Base-by-base conservation (phyloP, 2,888 invertebrate species). In the Heliconius ethilla region DNA sequence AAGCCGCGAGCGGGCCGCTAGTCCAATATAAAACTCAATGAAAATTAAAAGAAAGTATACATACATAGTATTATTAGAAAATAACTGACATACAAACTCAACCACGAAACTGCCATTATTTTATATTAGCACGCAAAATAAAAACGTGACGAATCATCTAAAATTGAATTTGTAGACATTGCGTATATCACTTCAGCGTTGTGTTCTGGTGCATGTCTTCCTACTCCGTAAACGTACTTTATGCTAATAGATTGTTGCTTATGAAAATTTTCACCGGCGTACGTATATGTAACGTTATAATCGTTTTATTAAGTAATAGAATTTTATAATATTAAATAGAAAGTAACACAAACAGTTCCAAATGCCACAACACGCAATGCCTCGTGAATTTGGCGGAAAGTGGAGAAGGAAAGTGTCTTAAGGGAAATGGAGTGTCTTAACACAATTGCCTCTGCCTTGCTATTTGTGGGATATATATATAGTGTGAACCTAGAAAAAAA, bases 71-170 rank as follows among this genome's bases (percentile, higher is more conserved):
- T 22, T 55, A 29, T n/a, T 55, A 55, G 55, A 70, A 70, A n/a
- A 45, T 29, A 51, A 66, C 18, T 77, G 66, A 73, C 55, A 73
- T 66, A 77, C 63, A 72, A 76, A 66, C 66, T 33, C 40, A 62
- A 77, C 27, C 45, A 73, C 59, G 59, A 77, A 73, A 72, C 22
- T 51, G 70, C 79, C 73, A 77, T 78, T 70, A 40, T 80, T 79
- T 79, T 75, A 77, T 81, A 80, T 78, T 73, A 70, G 75, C 77
- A 79, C 79, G 78, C 79, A 81, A 83, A 80, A 77, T 81, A 79
- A 78, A 82, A 74, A 84, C 85, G 84, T 85, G 84, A 84, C 84
- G 83, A 84, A 84, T 82, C 78, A 82, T 80, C 80, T 78, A 72
- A 81, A 83, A 85, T 85, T 82, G 84, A 83, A 84, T 84, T 84